These are phyloP conservation scores for Drosophila anceps DNA, from an alignment of 2,888 invertebrate genomes.

Conservation along the genomic window DNA sequence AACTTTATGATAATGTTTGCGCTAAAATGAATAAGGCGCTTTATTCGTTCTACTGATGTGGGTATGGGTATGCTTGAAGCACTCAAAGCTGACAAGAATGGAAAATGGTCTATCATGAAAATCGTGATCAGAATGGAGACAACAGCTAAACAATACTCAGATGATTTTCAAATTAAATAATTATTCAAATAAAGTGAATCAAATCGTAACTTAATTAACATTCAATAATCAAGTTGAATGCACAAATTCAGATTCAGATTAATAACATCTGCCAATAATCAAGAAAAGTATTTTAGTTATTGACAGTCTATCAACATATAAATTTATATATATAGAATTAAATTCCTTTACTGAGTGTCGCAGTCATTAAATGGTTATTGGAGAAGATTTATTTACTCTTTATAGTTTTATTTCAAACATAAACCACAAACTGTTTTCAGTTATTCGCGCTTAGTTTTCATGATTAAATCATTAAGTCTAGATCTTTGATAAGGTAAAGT, in stretches of 20 bases:
- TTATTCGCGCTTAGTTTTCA: too few species aligned
- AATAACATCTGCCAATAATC: not conserved
- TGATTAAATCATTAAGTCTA: too few species aligned
- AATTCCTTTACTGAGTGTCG: not conserved
- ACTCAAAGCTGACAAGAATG: not conserved
- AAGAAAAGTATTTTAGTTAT: not conserved
- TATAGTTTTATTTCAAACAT: too few species aligned
- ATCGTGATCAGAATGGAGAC: not conserved
- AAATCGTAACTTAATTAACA: too few species aligned
- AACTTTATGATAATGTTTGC: conserved; percentile 23
- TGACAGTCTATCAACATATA: too few species aligned
- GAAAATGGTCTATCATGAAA: not conserved
- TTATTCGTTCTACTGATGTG: not conserved
- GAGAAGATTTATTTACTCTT: too few species aligned
- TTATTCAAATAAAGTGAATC: not conserved
- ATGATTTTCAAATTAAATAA: conserved; percentile 4
- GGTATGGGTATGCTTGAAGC: not conserved
- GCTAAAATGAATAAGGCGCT: not conserved
- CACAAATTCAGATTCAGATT: too few species aligned
- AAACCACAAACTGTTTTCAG: too few species aligned
- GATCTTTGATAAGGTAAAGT: too few species aligned
- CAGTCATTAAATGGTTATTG: too few species aligned
- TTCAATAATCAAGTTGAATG: not conserved
- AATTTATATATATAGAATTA: not conserved
- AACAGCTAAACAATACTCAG: not conserved